phyloP scores from a whole-genome alignment of 1,140 invertebrate species.

The Aphis gossypii region DNA sequence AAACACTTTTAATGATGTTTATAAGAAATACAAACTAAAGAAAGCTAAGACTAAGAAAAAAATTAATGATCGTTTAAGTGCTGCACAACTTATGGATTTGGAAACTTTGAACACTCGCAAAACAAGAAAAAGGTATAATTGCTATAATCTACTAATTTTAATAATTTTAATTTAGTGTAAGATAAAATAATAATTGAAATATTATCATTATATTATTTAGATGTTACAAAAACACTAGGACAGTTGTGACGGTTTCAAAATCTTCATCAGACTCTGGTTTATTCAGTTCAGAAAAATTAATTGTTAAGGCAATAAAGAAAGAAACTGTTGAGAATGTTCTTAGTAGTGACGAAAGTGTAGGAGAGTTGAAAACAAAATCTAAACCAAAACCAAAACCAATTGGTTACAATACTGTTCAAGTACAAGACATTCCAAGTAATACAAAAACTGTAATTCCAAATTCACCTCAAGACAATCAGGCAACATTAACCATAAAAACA shows the following conservation, averaged over 20 bases:
- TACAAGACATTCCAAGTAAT: conserved; percentile 42
- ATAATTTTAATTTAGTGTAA: background rate
- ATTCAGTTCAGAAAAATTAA: background rate
- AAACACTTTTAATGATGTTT: conserved; percentile 37
- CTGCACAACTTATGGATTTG: conserved; percentile 44
- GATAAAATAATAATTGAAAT: background rate
- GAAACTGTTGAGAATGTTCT: background rate
- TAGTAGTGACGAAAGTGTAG: background rate
- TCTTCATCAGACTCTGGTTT: background rate
- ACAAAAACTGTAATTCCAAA: conserved; percentile 37
- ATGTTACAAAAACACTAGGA: conserved; percentile 49
- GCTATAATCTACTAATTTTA: no score
- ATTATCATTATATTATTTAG: conserved; percentile 9
- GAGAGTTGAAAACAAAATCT: background rate
- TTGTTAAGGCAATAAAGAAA: background rate
- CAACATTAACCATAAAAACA: background rate
- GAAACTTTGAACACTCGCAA: conserved; percentile 51
- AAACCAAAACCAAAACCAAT: background rate
- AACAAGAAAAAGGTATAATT: conserved; percentile 48
- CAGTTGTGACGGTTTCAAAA: background rate
- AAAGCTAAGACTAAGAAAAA: conserved; percentile 48
- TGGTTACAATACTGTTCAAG: background rate
- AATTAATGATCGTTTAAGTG: conserved; percentile 19
- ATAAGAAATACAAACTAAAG: conserved; percentile 49
- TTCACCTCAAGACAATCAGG: background rate